phyloP scores from a whole-genome alignment of 2,797 vertebrate genomes.

The Falco naumanni region DNA sequence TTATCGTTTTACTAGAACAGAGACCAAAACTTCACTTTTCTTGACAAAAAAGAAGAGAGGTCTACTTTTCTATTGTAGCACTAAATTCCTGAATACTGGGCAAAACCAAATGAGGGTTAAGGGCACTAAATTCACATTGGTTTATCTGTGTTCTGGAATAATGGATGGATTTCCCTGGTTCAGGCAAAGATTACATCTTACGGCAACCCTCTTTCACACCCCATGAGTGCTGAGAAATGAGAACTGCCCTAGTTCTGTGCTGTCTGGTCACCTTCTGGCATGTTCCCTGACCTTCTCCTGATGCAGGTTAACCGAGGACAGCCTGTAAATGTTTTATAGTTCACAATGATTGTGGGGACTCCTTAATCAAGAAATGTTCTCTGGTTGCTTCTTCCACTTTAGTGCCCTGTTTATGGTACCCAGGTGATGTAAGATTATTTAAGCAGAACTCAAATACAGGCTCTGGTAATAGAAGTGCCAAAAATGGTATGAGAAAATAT shows the following conservation, averaged over 20 bases:
- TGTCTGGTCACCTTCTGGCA: neutral
- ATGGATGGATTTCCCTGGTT: neutral
- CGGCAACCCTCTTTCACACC: neutral
- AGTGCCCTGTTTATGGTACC: rapidly evolving
- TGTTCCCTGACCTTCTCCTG: neutral
- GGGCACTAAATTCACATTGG: neutral
- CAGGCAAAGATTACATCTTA: neutral
- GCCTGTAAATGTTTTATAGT: neutral
- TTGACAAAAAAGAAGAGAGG: neutral
- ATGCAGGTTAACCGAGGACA: neutral
- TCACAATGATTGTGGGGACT: neutral
- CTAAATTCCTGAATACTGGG: neutral
- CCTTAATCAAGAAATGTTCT: neutral
- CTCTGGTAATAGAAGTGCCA: neutral
- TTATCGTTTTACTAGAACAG: neutral
- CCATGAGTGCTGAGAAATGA: neutral
- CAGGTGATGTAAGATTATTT: neutral
- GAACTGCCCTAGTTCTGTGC: neutral
- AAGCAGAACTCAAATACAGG: neutral
- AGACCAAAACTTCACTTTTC: neutral
- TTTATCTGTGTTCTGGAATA: neutral
- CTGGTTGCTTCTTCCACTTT: neutral
- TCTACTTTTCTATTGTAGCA: neutral
- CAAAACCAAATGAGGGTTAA: neutral
- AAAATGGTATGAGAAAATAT: neutral